Base-by-base conservation (phyloP, 2,888 invertebrate genomes). In the Andrena trimmerana region DNA sequence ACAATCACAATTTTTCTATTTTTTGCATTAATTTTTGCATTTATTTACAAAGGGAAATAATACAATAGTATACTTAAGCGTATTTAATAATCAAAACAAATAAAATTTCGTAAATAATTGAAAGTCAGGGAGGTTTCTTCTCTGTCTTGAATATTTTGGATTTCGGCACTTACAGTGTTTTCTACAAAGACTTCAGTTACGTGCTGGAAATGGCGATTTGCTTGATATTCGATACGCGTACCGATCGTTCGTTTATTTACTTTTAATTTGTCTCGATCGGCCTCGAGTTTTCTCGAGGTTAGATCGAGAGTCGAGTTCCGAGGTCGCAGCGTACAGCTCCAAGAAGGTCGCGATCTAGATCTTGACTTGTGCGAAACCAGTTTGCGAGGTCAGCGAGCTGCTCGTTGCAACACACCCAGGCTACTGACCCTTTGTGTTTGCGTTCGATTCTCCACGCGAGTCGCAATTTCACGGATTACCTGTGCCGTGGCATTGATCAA, bases 311-410 rank as follows among this genome's bases (percentile, higher is more conserved):
- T 54, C 27, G 63, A 48, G 69, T 36, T 13, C 66, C 71, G 82
- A 84, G 82, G 78, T 75, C 83, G 69, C 57, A 52, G 59, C 63
- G 81, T 75, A 78, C 80, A 68, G 74, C 77, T 76, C 33, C 73
- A 67, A 83, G 90, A 91, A 91, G 91, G 91, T 90, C 90, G 86
- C 90, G 90, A 91, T 91, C 91, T 89, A 91, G 91, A 91, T 91
- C 91, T 91, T 91, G 91, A 91, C 90, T 90, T 90, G 88, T 89
- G 85, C 82, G 86, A 88, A 91, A 91, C 91, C 90, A 90, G 91
- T 90, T 89, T 86, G 87, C 85, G 83, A 89, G 89, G 88, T 86
- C 86, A 83, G 33, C 79, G 71, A 88, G 85, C 66, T 66, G 72
- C 77, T 84, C 74, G 65, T 72, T 84, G 78, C 86, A 79, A 80